Conservation (phyloP, 2,797 vertebrate species). For the Phrynocephalus forsythii region DNA sequence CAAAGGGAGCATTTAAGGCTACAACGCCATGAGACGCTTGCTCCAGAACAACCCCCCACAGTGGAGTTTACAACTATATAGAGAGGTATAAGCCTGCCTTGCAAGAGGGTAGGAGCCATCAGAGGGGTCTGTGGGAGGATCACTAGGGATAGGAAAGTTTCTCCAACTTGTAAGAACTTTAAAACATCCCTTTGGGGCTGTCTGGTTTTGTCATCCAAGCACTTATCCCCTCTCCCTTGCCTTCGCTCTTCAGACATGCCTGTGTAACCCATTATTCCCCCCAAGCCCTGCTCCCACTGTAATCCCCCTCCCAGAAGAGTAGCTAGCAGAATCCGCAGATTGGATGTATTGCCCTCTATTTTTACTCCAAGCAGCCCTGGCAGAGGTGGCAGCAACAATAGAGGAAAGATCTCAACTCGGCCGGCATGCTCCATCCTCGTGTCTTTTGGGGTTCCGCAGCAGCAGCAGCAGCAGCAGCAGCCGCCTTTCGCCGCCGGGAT, state of each 20-base stretch:
- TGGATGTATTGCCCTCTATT: constrained; percentile 85
- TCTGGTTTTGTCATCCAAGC: constrained; percentile 58
- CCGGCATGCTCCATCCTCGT: constrained; percentile 74
- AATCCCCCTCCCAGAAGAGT: constrained; percentile 68
- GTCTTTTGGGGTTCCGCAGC: constrained; percentile 71
- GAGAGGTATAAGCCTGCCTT: too few relatives aligned
- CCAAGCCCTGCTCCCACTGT: background rate
- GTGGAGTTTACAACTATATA: background rate
- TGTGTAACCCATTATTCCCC: constrained; percentile 64
- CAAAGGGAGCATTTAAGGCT: constrained; percentile 54
- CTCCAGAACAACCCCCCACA: constrained; percentile 11
- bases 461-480: constrained; percentile 28
- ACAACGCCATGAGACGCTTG: constrained; percentile 48
- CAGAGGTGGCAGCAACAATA: constrained; percentile 72
- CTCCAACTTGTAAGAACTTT: constrained; percentile 78
- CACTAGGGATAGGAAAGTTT: constrained; percentile 71
- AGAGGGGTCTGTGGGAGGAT: constrained; percentile 56
- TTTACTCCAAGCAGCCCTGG: constrained; percentile 75
- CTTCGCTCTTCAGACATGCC: constrained; percentile 76
- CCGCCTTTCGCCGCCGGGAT: constrained; percentile 67
- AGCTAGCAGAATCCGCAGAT: constrained; percentile 81
- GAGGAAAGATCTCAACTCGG: constrained; percentile 76
- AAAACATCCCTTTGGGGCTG: constrained; percentile 47
- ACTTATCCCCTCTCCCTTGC: constrained; percentile 64
- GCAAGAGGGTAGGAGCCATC: background rate